Evolutionary conservation across 2,888 invertebrate genomes (phyloP).

Genomic region (Danaus chrysippus): DNA sequence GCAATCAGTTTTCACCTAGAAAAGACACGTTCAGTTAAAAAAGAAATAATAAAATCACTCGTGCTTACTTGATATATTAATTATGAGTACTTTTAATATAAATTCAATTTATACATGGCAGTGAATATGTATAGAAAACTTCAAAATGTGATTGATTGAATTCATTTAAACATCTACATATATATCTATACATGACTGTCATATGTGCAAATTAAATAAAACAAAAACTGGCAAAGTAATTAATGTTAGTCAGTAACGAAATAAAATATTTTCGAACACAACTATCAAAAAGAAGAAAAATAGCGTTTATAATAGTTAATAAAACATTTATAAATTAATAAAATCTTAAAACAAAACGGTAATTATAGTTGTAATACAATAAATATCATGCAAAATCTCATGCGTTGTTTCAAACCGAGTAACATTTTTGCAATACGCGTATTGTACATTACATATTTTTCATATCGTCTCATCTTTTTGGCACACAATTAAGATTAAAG

Average conservation of each 20-base stretch:
- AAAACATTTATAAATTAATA: slow-evolving; percentile 28
- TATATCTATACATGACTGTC: no score
- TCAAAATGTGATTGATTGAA: no score
- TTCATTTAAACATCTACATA: no score
- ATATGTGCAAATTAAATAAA: no score
- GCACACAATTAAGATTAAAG: slow-evolving; percentile 11
- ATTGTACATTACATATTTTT: no score
- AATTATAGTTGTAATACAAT: slow-evolving; percentile 12
- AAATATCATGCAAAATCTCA: slow-evolving; percentile 30
- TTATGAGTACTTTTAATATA: background rate
- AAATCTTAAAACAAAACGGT: slow-evolving; percentile 24
- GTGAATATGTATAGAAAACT: no score
- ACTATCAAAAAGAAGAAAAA: no score
- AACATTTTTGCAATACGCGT: no score
- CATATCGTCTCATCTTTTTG: slow-evolving; percentile 2
- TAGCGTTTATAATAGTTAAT: slow-evolving; percentile 5
- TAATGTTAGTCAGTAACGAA: no score
- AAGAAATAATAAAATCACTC: slow-evolving; percentile 2
- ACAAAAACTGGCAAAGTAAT: no score
- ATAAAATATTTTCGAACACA: no score
- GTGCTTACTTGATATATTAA: background rate
- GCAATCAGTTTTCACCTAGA: slow-evolving; percentile 74
- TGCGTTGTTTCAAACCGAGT: background rate
- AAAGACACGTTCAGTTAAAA: slow-evolving; percentile 40
- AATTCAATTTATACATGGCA: no score